Evolutionary conservation across 2,888 invertebrate genomes (phyloP).

Genomic region (Lasioglossum oenotherae): DNA sequence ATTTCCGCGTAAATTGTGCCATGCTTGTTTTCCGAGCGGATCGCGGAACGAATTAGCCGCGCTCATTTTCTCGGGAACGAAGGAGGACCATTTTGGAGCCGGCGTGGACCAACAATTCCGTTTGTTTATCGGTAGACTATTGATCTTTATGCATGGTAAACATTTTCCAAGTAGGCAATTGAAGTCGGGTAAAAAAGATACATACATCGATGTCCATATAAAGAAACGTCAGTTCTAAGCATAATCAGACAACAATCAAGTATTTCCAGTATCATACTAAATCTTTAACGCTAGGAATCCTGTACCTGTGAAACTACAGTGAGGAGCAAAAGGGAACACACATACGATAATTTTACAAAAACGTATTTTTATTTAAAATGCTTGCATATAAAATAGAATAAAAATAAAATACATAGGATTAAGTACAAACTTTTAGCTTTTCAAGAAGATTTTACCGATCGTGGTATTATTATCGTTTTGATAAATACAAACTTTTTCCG

Average conservation of each 20-base stretch:
- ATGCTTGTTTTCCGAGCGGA: background rate
- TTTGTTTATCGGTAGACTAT: background rate
- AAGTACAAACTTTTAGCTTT: no score
- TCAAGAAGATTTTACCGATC: no score
- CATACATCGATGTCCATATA: no score
- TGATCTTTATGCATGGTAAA: background rate
- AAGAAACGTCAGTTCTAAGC: no score
- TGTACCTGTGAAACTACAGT: background rate
- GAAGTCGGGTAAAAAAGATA: background rate
- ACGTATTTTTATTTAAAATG: no score
- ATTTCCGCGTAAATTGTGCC: background rate
- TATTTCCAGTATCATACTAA: background rate
- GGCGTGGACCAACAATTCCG: background rate
- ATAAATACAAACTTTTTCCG: no score
- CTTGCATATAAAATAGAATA: no score
- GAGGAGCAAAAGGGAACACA: no score
- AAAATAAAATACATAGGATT: no score
- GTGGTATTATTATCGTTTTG: no score
- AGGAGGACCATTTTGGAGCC: background rate
- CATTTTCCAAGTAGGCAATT: background rate
- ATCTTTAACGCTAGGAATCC: background rate
- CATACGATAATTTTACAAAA: no score
- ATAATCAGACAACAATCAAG: no score
- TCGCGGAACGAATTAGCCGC: slow-evolving; percentile 15
- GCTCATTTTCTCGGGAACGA: slow-evolving; percentile 14